A percentile compares a stretch with the other conserved stretches of the same genome.
These are phyloP conservation scores for Condylura cristata DNA, from an alignment of 2,113 vertebrate species.

Conservation along the genomic window DNA sequence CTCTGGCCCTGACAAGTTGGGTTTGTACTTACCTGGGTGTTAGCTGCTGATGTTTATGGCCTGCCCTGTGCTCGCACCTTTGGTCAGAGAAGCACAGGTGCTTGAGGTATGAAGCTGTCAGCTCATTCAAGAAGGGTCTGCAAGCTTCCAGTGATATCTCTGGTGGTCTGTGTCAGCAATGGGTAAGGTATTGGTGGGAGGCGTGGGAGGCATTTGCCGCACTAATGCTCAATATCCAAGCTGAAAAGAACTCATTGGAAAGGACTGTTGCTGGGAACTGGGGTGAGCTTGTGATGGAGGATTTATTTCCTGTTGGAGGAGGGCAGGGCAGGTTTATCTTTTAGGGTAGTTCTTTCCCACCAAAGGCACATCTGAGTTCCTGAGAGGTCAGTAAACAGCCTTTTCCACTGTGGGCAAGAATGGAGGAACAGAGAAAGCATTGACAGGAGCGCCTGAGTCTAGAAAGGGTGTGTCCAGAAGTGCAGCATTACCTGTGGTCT, in stretches of 20 bases:
- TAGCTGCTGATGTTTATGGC: background rate
- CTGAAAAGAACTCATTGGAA: background rate
- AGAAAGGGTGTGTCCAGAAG: background rate
- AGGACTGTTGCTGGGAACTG: background rate
- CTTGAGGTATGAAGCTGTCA: background rate
- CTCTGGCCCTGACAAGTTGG: background rate
- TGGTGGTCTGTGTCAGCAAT: too few relatives aligned
- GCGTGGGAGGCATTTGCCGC: accelerated
- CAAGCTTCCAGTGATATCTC: background rate
- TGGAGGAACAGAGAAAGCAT: background rate
- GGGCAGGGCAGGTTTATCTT: background rate
- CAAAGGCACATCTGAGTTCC: background rate
- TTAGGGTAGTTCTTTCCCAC: background rate
- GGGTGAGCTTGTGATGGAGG: background rate
- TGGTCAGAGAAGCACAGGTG: background rate
- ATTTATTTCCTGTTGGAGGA: background rate
- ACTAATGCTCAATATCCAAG: background rate
- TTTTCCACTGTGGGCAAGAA: background rate
- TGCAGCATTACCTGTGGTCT: background rate
- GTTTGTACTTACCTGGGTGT: background rate
- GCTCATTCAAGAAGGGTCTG: background rate
- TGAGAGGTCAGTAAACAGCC: background rate
- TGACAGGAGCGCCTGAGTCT: background rate
- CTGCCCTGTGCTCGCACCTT: background rate
- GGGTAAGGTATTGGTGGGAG: background rate